Conservation (phyloP, 23 tunicate species). For the Oikopleura albicans region DNA sequence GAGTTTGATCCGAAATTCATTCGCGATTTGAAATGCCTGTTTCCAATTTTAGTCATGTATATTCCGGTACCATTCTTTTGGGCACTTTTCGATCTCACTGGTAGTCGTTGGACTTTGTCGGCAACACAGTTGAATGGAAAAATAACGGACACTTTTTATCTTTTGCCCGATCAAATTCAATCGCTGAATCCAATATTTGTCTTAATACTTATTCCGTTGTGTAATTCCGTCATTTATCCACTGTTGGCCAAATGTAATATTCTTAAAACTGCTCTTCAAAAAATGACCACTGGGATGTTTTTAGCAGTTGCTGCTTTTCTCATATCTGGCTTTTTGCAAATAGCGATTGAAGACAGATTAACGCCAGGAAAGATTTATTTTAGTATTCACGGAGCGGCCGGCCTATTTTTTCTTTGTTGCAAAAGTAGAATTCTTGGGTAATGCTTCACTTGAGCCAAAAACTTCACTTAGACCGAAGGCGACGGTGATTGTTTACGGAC, state of each 20-base stretch:
- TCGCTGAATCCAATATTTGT: background rate
- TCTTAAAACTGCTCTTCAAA: background rate
- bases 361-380: no score
- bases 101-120: background rate
- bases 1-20: background rate
- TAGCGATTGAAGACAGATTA: background rate
- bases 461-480: no score
- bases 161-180: conserved; percentile 13
- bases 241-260: background rate
- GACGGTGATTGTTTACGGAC: no score
- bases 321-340: background rate
- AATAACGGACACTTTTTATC: background rate
- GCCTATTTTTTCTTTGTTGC: no score
- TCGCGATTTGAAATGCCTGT: background rate
- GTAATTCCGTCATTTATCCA: background rate
- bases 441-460: no score
- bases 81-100: conserved; percentile 2
- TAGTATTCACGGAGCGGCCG: no score
- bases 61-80: conserved; percentile 10
- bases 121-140: conserved; percentile 5
- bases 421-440: no score
- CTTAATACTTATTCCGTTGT: background rate
- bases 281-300: conserved; percentile 8
- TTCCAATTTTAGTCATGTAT: conserved; percentile 13
- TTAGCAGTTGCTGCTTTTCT: background rate